Base-by-base conservation (phyloP, 2,888 invertebrate species). In the Frankliniella intonsa region DNA sequence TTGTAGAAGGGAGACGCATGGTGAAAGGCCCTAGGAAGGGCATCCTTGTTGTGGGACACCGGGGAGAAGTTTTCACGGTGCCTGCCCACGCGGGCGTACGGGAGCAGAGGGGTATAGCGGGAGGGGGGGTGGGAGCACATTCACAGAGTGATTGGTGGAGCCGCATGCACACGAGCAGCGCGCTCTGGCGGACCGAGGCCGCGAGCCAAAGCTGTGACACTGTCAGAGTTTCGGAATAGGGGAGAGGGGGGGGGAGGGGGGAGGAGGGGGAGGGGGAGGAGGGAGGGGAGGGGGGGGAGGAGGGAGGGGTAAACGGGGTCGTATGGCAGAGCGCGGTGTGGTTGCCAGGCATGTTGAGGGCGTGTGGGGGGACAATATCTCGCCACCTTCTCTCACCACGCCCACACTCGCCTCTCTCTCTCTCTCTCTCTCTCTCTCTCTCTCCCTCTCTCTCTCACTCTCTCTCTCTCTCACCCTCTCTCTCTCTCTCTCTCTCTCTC, bases 131-230 rank as follows among this genome's bases (percentile, higher is more conserved):
- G n/a, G n/a, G n/a, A n/a, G n/a, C 38, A 22, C 69, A 76, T 76
- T 76, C 69, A 76, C 25, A 10, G 25, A 22, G 25, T 76, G 69
- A 76, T 76, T 76, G 69, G 69, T 76, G 69, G 69, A 10, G 69
- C 14, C 69, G 69, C 69, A 25, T 76, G 69, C 69, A 76, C 69
- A 62, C 62, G 62, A 62, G 62, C 62, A 38, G 38, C 38, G 38
- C 38, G 38, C 38, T 38, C 38, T 5, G 5, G 38, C 38, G 5
- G 38, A 5, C 3, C 38, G 38, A 38, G 38, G 38, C 38, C 38
- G 38, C 38, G 38, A 38, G 14, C 55, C 55, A 55, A 19, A 14
- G 55, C 55, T 55, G 55, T 55, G 55, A 55, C 55, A 55, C 19
- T 55, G 55, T 14, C 55, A 62, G n/a, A 62, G 62, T 17, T 62